Conservation (phyloP, 2,888 invertebrate genomes). For the Temnothorax ravouxi region DNA sequence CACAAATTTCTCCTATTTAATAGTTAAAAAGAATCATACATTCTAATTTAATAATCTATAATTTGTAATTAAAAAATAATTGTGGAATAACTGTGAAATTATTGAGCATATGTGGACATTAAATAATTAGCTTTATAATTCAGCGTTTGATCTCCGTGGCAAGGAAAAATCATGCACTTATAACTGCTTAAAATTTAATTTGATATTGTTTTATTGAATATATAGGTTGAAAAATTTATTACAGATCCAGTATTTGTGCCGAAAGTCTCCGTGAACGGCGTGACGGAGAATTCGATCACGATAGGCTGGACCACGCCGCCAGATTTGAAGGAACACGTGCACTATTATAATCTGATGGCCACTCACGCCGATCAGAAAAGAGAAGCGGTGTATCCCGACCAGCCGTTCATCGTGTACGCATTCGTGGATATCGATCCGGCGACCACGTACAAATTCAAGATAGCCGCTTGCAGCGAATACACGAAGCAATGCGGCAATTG, state of each 20-base stretch:
- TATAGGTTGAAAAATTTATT: conserved; percentile 61
- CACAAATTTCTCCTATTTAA: background rate
- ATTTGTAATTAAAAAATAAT: background rate
- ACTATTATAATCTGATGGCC: conserved; percentile 91
- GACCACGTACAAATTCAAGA: conserved; percentile 93
- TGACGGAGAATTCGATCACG: conserved; percentile 91
- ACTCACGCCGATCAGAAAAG: conserved; percentile 85
- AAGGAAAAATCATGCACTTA: background rate
- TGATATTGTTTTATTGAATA: background rate
- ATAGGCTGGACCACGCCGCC: conserved; percentile 92
- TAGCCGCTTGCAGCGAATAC: conserved; percentile 93
- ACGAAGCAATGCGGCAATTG: conserved; percentile 92
- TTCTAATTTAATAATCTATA: background rate
- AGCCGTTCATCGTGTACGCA: conserved; percentile 91
- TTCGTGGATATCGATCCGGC: conserved; percentile 93
- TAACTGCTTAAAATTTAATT: background rate
- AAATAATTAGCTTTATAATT: background rate
- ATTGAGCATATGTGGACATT: background rate
- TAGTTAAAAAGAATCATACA: background rate
- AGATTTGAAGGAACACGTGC: conserved; percentile 90
- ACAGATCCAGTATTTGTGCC: conserved; percentile 93
- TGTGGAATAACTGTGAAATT: background rate
- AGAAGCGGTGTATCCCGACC: conserved; percentile 90
- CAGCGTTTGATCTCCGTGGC: background rate
- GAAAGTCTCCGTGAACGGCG: conserved; percentile 92